A percentile compares a stretch with the other conserved stretches of the same genome.
These are phyloP conservation scores for Sinocyclocheilus anophthalmus DNA, from an alignment of 2,113 vertebrate species.

Conservation along the genomic window DNA sequence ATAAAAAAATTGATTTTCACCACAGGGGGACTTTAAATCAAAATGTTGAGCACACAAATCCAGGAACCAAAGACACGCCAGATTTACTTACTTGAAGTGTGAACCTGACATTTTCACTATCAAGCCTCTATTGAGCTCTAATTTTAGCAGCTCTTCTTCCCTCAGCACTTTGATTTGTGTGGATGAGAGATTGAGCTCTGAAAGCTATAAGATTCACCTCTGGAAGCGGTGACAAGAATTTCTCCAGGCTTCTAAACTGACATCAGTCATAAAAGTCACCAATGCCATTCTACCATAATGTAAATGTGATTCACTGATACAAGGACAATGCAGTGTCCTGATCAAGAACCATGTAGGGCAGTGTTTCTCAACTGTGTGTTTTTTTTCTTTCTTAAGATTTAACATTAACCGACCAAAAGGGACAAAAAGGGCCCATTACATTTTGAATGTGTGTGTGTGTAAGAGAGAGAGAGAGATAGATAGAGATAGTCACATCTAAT, in stretches of 20 bases:
- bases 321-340: background rate
- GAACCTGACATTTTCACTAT: background rate
- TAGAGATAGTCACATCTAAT: background rate
- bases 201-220: background rate
- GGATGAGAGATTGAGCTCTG: constrained; percentile 5
- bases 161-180: background rate
- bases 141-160: constrained; percentile 9
- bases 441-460: background rate
- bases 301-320: constrained; percentile 11
- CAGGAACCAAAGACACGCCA: background rate
- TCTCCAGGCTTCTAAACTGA: background rate
- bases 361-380: background rate
- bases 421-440: background rate
- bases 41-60: background rate
- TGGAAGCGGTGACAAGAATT: constrained; percentile 6
- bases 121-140: constrained; percentile 3
- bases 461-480: too few species aligned
- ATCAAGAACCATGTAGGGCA: background rate
- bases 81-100: background rate
- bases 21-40: background rate
- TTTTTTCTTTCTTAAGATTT: background rate
- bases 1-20: too few species aligned
- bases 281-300: background rate
- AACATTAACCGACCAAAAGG: background rate
- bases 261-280: constrained; percentile 32